phyloP scores from a whole-genome alignment of 2,888 invertebrate genomes.

The Bursaphelenchus okinawaensis region DNA sequence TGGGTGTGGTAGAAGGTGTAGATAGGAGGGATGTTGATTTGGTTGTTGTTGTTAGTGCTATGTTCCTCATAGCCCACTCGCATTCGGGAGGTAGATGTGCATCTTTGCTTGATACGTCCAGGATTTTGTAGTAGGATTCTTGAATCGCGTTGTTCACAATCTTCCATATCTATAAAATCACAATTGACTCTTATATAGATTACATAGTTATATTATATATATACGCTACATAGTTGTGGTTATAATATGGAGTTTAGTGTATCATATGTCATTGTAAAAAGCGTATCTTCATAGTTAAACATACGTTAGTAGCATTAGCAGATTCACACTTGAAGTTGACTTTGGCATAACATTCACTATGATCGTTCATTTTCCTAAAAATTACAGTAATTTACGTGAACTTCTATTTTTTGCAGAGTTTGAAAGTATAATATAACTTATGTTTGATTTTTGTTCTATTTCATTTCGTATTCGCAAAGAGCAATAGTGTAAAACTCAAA shows the following conservation, averaged over 20 bases:
- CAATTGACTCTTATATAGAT: not conserved
- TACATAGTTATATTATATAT: too few relatives aligned
- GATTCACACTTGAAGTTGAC: conserved; percentile 25
- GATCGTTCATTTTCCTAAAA: conserved; percentile 20
- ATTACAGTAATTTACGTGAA: not conserved
- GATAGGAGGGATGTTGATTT: not conserved
- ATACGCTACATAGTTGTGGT: too few relatives aligned
- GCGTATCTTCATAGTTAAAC: too few relatives aligned
- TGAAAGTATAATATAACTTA: too few relatives aligned
- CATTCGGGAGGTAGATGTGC: conserved; percentile 16
- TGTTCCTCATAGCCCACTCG: conserved; percentile 19
- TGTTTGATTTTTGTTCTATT: too few relatives aligned
- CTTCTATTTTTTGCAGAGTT: too few relatives aligned
- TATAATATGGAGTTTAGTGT: too few relatives aligned
- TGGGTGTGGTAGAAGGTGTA: not conserved
- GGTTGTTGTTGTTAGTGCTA: conserved; percentile 4
- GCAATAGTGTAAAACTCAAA: too few relatives aligned
- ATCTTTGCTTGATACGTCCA: conserved; percentile 16
- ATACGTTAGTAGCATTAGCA: conserved; percentile 15
- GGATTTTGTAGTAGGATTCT: conserved; percentile 16
- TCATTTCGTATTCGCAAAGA: too few relatives aligned
- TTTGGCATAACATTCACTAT: conserved; percentile 20
- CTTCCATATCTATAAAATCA: conserved; percentile 17
- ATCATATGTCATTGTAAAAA: too few relatives aligned
- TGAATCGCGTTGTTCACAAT: conserved; percentile 17